Conservation (phyloP, 2,113 vertebrate genomes). For the Mixornis gularis region DNA sequence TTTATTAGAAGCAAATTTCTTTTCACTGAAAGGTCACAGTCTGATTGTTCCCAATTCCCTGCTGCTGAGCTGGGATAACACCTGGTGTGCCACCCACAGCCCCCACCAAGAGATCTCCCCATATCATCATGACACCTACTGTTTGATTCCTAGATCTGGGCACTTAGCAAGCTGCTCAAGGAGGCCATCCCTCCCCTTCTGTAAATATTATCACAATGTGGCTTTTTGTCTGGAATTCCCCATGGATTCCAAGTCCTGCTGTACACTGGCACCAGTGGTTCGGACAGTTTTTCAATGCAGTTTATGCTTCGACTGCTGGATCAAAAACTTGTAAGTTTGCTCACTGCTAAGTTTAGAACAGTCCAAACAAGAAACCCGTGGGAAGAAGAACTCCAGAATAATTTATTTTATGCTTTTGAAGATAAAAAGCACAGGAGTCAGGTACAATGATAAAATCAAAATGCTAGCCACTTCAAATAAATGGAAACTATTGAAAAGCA, state of each 20-base stretch:
- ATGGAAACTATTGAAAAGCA: neutral
- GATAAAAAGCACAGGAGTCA: neutral
- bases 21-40: neutral
- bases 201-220: neutral
- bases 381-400: neutral
- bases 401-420: neutral
- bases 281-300: accelerated
- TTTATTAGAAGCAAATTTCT: neutral
- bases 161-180: neutral
- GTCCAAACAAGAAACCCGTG: neutral
- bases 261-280: neutral
- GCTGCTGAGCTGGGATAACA: neutral
- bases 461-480: neutral
- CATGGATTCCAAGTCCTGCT: neutral
- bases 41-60: neutral
- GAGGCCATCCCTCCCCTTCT: neutral
- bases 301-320: neutral
- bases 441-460: neutral
- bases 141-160: neutral
- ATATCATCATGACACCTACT: accelerated
- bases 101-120: neutral
- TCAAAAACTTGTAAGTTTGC: neutral
- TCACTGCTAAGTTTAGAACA: neutral
- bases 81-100: neutral
- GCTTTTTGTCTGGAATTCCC: neutral